Percentiles rank a stretch among this genome's conserved stretches.
Conservation (phyloP, 2,888 invertebrate species). For the Orthosia cruda region DNA sequence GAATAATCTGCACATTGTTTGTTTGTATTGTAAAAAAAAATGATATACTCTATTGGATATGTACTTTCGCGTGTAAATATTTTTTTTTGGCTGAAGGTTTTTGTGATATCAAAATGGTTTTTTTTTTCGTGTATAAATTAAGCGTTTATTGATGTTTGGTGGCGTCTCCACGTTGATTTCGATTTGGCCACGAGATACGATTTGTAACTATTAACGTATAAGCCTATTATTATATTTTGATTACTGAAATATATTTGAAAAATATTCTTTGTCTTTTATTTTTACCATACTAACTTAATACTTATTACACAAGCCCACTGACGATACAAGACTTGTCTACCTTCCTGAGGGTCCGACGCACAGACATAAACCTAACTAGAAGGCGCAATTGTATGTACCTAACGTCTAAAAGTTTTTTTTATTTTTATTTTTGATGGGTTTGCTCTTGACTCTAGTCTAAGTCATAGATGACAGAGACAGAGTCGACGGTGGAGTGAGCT, state of each 20-base stretch:
- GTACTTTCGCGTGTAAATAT: conserved; percentile 82
- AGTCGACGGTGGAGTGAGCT: too few relatives aligned
- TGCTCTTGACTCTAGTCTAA: too few relatives aligned
- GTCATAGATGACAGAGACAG: too few relatives aligned
- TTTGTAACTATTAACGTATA: conserved; percentile 91
- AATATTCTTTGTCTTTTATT: conserved; percentile 80
- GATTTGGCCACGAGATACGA: conserved; percentile 87
- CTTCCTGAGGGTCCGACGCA: too few relatives aligned
- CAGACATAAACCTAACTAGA: too few relatives aligned
- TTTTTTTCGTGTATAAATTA: conserved; percentile 68
- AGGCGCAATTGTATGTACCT: too few relatives aligned
- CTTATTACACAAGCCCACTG: too few relatives aligned
- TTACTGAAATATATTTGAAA: conserved; percentile 92
- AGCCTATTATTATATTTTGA: conserved; percentile 92
- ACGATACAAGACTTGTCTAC: too few relatives aligned
- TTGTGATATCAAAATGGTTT: conserved; percentile 72
- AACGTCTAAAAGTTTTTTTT: too few relatives aligned
- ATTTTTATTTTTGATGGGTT: too few relatives aligned
- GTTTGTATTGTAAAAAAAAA: conserved; percentile 85
- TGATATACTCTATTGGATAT: conserved; percentile 83
- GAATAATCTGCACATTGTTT: conserved; percentile 85
- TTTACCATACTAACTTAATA: conserved; percentile 1
- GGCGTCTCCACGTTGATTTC: conserved; percentile 64
- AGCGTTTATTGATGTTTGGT: conserved; percentile 70
- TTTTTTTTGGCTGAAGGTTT: conserved; percentile 67